Percentiles rank a stretch among this genome's conserved stretches.
These are phyloP conservation scores for Chaetoderma sp. DNA, from an alignment of 2,888 invertebrate species.

Conservation along the genomic window DNA sequence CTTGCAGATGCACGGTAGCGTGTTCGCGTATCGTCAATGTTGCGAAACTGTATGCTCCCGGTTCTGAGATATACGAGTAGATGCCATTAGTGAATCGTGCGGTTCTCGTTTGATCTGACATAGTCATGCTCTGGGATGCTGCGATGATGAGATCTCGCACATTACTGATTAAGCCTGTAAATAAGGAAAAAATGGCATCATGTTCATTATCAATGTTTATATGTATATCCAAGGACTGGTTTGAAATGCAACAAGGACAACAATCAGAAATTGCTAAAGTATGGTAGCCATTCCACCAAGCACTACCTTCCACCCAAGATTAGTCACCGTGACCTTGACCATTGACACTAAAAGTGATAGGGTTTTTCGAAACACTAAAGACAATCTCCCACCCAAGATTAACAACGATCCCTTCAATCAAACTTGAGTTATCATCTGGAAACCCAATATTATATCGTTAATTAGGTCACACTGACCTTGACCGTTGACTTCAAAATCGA, in stretches of 20 bases:
- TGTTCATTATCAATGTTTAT: neutral
- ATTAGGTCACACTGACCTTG: too few relatives aligned
- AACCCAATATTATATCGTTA: too few relatives aligned
- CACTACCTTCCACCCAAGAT: too few relatives aligned
- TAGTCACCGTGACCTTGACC: too few relatives aligned
- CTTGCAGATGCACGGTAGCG: constrained; percentile 41
- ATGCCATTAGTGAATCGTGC: constrained; percentile 36
- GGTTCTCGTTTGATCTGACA: constrained; percentile 45
- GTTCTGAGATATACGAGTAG: constrained; percentile 33
- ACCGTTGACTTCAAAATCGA: too few relatives aligned
- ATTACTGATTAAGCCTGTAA: constrained; percentile 47
- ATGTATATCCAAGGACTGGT: neutral
- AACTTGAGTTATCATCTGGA: too few relatives aligned
- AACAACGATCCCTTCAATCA: too few relatives aligned
- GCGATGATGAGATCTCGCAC: constrained; percentile 47
- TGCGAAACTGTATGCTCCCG: constrained; percentile 48
- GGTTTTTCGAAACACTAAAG: too few relatives aligned
- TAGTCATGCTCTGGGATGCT: constrained; percentile 41
- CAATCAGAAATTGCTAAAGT: too few relatives aligned
- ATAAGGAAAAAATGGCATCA: neutral
- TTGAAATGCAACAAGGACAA: neutral
- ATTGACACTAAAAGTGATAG: neutral
- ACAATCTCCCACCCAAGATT: too few relatives aligned
- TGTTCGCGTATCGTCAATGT: constrained; percentile 48
- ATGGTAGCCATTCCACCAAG: neutral